phyloP scores from a whole-genome alignment of 2,797 vertebrate genomes.

The Trematomus bernacchii region DNA sequence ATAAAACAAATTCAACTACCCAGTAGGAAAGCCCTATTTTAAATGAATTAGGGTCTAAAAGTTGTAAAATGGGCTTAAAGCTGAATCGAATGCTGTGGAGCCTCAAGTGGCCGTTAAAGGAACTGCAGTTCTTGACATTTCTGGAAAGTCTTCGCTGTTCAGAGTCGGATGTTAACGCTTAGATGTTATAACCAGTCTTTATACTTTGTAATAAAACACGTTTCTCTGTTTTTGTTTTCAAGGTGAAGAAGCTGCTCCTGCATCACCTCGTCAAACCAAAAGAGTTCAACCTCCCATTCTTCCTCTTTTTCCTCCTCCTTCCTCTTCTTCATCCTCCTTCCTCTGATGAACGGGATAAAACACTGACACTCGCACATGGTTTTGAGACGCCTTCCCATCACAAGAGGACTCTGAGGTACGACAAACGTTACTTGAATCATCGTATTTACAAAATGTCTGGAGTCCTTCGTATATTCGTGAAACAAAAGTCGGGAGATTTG shows the following conservation, averaged over 20 bases:
- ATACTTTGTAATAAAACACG: neutral
- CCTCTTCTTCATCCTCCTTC: neutral
- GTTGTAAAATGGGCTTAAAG: no score
- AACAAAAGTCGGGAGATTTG: slow-evolving; percentile 10
- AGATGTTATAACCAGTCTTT: no score
- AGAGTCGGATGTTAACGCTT: no score
- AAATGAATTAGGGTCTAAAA: no score
- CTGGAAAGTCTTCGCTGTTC: no score
- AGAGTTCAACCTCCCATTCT: slow-evolving; percentile 2
- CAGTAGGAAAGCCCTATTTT: no score
- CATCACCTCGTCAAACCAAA: slow-evolving; percentile 19
- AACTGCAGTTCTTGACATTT: no score
- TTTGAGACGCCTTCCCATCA: slow-evolving; percentile 34
- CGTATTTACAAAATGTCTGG: slow-evolving; percentile 30
- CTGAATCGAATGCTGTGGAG: no score
- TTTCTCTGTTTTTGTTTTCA: slow-evolving; percentile 32
- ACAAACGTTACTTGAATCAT: slow-evolving; percentile 79
- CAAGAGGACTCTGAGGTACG: slow-evolving; percentile 60
- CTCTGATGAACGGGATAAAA: slow-evolving; percentile 23
- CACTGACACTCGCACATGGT: slow-evolving; percentile 18
- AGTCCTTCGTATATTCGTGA: slow-evolving; percentile 45
- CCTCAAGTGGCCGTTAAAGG: no score
- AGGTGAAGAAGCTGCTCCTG: slow-evolving; percentile 35
- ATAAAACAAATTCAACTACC: no score
- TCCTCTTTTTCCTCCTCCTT: neutral